Conservation (phyloP, 2,888 invertebrate species). For the Amitus sp. region DNA sequence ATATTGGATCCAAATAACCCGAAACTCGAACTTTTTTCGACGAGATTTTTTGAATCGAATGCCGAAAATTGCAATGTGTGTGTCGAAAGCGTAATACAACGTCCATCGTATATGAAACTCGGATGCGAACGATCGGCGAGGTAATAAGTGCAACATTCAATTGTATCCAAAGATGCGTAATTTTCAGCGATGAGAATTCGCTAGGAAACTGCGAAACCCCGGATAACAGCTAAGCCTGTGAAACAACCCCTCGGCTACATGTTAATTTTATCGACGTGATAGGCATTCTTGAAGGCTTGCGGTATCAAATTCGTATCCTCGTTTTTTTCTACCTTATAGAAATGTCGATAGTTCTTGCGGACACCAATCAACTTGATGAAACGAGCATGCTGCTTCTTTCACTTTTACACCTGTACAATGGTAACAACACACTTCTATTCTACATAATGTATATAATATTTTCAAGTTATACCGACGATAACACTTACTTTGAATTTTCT, state of each 20-base stretch:
- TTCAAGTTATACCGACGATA: constrained; percentile 26
- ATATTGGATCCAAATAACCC: too few relatives aligned
- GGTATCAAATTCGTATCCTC: constrained; percentile 43
- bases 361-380: constrained; percentile 31
- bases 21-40: too few relatives aligned
- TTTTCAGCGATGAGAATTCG: too few relatives aligned
- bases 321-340: constrained; percentile 32
- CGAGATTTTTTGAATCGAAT: too few relatives aligned
- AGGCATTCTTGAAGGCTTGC: constrained; percentile 46
- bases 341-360: constrained; percentile 38
- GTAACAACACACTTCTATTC: constrained; percentile 38
- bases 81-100: neutral
- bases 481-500: constrained; percentile 12
- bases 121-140: constrained; percentile 19
- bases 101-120: constrained; percentile 32
- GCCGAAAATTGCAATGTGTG: too few relatives aligned
- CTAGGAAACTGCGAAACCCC: too few relatives aligned
- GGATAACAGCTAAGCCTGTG: constrained; percentile 30
- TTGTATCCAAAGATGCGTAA: constrained; percentile 36
- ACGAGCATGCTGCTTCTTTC: constrained; percentile 23
- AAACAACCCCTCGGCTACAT: constrained; percentile 30
- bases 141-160: constrained; percentile 36
- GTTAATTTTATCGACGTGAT: constrained; percentile 42
- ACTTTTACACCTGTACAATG: constrained; percentile 43
- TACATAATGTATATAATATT: constrained; percentile 26